Evolutionary conservation across 1,140 invertebrate species (phyloP).

Genomic region (Lepidurus apus): DNA sequence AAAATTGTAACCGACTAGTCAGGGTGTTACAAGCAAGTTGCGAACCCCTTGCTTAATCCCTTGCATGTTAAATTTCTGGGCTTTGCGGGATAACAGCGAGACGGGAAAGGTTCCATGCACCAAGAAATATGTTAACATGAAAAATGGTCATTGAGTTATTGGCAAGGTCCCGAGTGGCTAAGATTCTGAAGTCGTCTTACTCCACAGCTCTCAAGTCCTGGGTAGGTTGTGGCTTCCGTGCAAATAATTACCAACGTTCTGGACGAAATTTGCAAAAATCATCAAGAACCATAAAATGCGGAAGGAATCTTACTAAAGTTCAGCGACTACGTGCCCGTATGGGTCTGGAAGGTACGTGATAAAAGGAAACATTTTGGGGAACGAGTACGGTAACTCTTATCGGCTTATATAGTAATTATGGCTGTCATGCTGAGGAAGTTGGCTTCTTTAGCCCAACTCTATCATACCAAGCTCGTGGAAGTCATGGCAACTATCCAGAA

Average conservation of each 20-base stretch:
- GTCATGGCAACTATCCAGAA: slow-evolving; percentile 24
- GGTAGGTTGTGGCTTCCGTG: neutral
- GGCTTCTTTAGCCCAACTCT: neutral
- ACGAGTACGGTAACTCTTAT: neutral
- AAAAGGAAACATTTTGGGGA: neutral
- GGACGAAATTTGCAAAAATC: neutral
- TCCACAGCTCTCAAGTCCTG: neutral
- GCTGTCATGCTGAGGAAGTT: neutral
- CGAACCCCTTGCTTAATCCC: no score
- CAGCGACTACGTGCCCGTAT: neutral
- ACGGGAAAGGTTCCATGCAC: no score
- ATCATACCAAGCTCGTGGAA: neutral
- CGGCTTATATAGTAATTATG: neutral
- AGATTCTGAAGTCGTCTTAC: neutral
- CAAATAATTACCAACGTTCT: neutral
- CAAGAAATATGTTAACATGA: no score
- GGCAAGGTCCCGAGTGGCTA: neutral
- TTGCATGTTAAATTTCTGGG: neutral
- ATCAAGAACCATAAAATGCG: neutral
- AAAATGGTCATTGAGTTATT: neutral
- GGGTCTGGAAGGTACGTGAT: neutral
- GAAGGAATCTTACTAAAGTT: no score
- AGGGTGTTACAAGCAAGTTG: no score
- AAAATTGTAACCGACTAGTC: no score
- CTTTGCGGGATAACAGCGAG: neutral